A percentile compares a stretch with the other conserved stretches of the same genome.
phyloP scores from a whole-genome alignment of 2,113 vertebrate genomes.

The Sinocyclocheilus maitianheensis region DNA sequence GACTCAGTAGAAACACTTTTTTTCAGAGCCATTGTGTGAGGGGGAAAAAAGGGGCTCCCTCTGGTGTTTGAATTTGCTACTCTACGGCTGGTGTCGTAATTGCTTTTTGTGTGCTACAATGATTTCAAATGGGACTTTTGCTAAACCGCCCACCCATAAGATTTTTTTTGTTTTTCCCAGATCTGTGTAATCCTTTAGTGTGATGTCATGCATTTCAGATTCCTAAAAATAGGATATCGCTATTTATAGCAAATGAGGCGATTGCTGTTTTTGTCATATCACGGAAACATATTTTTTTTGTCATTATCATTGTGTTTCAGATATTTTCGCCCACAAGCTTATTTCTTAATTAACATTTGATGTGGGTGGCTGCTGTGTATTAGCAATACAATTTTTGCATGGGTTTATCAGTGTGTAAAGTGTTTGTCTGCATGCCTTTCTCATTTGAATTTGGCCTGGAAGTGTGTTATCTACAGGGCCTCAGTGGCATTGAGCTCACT shows the following conservation, averaged over 20 bases:
- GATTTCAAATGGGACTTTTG: constrained; percentile 42
- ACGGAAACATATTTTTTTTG: not conserved
- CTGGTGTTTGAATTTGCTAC: constrained; percentile 40
- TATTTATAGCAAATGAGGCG: constrained; percentile 58
- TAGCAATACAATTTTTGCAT: not conserved
- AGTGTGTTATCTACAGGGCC: constrained; percentile 59
- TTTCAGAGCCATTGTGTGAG: not conserved
- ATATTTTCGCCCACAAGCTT: not conserved
- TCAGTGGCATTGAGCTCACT: constrained; percentile 69
- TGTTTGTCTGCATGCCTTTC: not conserved
- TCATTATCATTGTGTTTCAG: constrained; percentile 19
- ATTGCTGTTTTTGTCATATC: constrained; percentile 36
- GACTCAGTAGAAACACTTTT: not conserved
- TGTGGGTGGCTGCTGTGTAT: constrained; percentile 21
- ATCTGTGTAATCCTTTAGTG: constrained; percentile 41
- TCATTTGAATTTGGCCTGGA: constrained; percentile 21
- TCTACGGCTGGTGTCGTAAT: constrained; percentile 12
- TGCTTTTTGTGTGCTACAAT: constrained; percentile 42
- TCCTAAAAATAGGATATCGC: constrained; percentile 51
- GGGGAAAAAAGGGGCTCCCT: not conserved
- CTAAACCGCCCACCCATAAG: constrained; percentile 8
- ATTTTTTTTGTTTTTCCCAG: constrained; percentile 5
- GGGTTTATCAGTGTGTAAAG: not conserved
- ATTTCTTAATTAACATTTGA: constrained; percentile 22
- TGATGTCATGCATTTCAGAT: constrained; percentile 36